phyloP scores from a whole-genome alignment of 1,140 invertebrate genomes.

The Cataglyphis hispanica region DNA sequence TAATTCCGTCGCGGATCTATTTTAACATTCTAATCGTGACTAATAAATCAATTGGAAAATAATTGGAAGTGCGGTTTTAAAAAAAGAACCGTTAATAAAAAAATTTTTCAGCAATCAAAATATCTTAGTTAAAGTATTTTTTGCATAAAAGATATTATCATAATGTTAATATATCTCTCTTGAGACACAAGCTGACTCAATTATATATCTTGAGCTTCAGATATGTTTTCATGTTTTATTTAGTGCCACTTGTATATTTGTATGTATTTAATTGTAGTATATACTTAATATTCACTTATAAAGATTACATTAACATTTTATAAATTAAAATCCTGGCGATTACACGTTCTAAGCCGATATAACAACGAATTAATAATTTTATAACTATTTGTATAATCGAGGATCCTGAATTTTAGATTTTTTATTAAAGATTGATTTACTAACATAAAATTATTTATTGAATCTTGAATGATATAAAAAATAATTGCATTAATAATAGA shows the following conservation, averaged over 20 bases:
- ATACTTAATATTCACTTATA: background rate
- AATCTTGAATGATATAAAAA: background rate
- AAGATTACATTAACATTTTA: background rate
- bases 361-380: background rate
- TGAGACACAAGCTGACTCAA: background rate
- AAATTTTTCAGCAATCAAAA: background rate
- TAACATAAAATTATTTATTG: slow-evolving; percentile 2
- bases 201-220: background rate
- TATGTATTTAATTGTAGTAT: background rate
- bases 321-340: background rate
- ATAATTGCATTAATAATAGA: slow-evolving; percentile 8
- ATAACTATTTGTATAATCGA: background rate
- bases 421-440: background rate
- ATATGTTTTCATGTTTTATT: background rate
- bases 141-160: background rate
- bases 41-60: slow-evolving; percentile 13
- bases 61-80: background rate
- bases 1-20: slow-evolving; percentile 15
- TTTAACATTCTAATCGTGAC: background rate
- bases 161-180: background rate
- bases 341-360: background rate
- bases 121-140: background rate
- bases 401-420: slow-evolving; percentile 17
- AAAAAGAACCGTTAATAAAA: background rate
- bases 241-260: background rate